A percentile compares a stretch with the other conserved stretches of the same genome.
These are phyloP conservation scores for Drosophila quasianomalipes DNA, from an alignment of 2,888 invertebrate species.

Conservation along the genomic window DNA sequence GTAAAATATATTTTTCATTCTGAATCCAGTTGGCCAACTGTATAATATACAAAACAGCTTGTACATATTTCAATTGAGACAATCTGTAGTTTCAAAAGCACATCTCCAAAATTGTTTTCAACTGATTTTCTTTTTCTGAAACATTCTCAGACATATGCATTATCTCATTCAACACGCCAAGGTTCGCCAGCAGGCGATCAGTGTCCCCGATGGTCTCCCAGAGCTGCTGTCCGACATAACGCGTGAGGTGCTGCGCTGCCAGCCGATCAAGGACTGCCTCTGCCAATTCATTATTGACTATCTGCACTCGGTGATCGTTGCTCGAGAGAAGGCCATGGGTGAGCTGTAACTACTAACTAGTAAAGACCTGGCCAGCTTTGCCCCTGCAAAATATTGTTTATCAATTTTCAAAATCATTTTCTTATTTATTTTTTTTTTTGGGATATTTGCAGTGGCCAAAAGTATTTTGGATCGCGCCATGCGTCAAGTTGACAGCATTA, in stretches of 20 bases:
- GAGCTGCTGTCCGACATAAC: slow-evolving; percentile 91
- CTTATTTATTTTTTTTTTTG: no score
- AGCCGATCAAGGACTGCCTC: slow-evolving; percentile 87
- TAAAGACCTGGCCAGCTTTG: no score
- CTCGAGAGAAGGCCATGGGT: slow-evolving; percentile 87
- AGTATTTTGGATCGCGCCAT: slow-evolving; percentile 78
- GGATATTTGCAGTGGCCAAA: slow-evolving; percentile 70
- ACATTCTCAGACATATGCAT: slow-evolving; percentile 62
- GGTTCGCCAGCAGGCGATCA: slow-evolving; percentile 76
- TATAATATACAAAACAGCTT: neutral
- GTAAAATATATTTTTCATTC: neutral
- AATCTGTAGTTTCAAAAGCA: slow-evolving; percentile 24
- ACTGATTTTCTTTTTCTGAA: slow-evolving; percentile 18
- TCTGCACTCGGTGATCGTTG: slow-evolving; percentile 88
- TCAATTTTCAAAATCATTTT: no score
- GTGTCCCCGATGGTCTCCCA: slow-evolving; percentile 89
- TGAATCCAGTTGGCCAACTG: slow-evolving; percentile 30
- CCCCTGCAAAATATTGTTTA: no score
- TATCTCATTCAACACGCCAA: slow-evolving; percentile 82
- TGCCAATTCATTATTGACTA: slow-evolving; percentile 90
- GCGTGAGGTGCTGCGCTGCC: slow-evolving; percentile 90
- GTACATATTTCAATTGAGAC: neutral
- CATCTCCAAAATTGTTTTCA: slow-evolving; percentile 53
- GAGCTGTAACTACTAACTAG: neutral
- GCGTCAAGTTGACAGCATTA: slow-evolving; percentile 80